These are phyloP conservation scores for Hypotaenidia okinawae DNA, from an alignment of 2,797 vertebrate genomes.

Conservation along the genomic window DNA sequence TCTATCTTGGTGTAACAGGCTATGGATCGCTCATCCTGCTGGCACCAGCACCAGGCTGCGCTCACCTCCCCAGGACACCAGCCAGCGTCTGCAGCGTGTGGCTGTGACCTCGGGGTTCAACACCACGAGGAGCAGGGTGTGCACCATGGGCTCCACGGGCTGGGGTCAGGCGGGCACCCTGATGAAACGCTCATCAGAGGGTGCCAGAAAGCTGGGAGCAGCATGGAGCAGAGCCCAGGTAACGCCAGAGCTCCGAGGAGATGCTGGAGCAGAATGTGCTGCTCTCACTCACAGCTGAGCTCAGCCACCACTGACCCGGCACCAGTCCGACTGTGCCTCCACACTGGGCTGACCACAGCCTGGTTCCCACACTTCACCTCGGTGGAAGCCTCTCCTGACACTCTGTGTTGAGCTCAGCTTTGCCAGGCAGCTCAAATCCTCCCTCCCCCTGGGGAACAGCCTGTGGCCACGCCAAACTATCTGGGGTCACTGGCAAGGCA, in stretches of 20 bases:
- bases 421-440: not conserved
- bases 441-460: not conserved
- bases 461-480: not conserved
- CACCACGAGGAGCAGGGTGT: not conserved
- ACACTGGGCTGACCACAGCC: rapidly evolving
- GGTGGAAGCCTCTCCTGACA: not conserved
- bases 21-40: not conserved
- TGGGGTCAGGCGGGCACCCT: not conserved
- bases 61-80: not conserved
- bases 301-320: not conserved
- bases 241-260: not conserved
- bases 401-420: not conserved
- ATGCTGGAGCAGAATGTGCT: not conserved
- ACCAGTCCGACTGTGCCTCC: not conserved
- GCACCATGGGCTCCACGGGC: not conserved
- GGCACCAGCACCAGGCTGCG: not conserved
- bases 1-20: too few species aligned
- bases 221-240: not conserved
- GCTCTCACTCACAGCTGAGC: not conserved
- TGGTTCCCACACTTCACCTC: too few species aligned
- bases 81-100: not conserved
- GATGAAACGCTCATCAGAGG: too few species aligned
- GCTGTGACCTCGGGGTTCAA: not conserved
- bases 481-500: not conserved
- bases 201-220: not conserved